These are phyloP conservation scores for Acipenser oxyrinchus DNA, from an alignment of 2,797 vertebrate species.

Conservation along the genomic window DNA sequence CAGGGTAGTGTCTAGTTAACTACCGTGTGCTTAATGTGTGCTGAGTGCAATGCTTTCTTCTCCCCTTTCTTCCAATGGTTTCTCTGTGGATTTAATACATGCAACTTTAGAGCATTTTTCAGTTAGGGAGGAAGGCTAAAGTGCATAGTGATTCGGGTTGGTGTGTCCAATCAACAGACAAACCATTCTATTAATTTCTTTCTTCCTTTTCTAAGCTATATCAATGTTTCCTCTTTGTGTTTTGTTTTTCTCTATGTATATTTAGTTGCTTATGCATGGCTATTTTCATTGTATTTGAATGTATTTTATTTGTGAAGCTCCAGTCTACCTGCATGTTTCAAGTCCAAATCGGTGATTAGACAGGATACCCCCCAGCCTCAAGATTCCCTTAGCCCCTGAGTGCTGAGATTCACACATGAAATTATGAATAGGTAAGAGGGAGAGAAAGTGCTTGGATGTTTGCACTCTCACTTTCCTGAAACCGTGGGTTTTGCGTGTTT, in stretches of 20 bases:
- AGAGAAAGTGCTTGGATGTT: too few species aligned
- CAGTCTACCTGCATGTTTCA: constrained; percentile 80
- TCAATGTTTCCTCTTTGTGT: constrained; percentile 15
- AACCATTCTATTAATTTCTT: neutral
- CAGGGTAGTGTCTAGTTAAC: too few species aligned
- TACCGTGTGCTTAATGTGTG: neutral
- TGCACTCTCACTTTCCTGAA: too few species aligned
- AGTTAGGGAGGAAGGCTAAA: too few species aligned
- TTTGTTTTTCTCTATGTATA: constrained; percentile 25
- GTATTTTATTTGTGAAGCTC: constrained; percentile 60
- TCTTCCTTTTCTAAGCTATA: constrained; percentile 3
- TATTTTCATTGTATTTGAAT: constrained; percentile 7
- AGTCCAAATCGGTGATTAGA: constrained; percentile 65
- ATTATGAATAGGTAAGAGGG: constrained; percentile 73
- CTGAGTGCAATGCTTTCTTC: neutral
- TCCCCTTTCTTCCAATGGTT: neutral
- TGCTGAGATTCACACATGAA: constrained; percentile 73
- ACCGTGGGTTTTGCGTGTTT: too few species aligned
- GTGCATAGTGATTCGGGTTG: too few species aligned
- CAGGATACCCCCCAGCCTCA: constrained; percentile 64
- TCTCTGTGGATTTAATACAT: neutral
- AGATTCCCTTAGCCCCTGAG: constrained; percentile 50
- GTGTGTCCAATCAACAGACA: too few species aligned
- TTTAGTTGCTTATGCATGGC: constrained; percentile 23
- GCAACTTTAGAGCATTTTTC: too few species aligned